phyloP scores from a whole-genome alignment of 2,113 vertebrate genomes.

The Aramus guarauna region DNA sequence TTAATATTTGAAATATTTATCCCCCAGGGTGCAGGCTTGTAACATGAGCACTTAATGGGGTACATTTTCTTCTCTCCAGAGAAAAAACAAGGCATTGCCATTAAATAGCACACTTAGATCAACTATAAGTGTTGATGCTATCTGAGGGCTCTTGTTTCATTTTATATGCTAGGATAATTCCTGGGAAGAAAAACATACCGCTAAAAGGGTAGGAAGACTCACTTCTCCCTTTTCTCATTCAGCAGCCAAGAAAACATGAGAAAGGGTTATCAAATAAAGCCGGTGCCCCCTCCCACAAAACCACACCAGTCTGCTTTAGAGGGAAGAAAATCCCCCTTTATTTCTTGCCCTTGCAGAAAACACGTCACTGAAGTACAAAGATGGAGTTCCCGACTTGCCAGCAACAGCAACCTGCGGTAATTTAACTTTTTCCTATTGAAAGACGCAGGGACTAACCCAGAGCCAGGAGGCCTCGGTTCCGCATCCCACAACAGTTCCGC shows the following conservation, averaged over 20 bases:
- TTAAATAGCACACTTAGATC: conserved; percentile 23
- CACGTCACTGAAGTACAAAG: not conserved
- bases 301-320: not conserved
- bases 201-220: not conserved
- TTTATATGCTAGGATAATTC: conserved; percentile 8
- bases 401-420: not conserved
- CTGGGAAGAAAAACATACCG: not conserved
- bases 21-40: not conserved
- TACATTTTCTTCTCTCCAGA: conserved; percentile 42
- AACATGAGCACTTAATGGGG: conserved; percentile 52
- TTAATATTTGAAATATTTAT: conserved; percentile 58
- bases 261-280: not conserved
- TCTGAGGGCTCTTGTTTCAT: conserved; percentile 35
- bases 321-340: not conserved
- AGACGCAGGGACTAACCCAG: not conserved
- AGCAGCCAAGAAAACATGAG: not conserved
- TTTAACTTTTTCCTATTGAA: not conserved
- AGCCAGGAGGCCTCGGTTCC: not conserved
- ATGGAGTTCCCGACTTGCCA: not conserved
- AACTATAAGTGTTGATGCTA: not conserved
- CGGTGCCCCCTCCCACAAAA: not conserved
- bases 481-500: not conserved
- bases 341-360: not conserved
- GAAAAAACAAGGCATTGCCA: conserved; percentile 31
- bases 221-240: not conserved